Base-by-base conservation (phyloP, 2,797 vertebrate species). In the Eupleurogrammus muticus region DNA sequence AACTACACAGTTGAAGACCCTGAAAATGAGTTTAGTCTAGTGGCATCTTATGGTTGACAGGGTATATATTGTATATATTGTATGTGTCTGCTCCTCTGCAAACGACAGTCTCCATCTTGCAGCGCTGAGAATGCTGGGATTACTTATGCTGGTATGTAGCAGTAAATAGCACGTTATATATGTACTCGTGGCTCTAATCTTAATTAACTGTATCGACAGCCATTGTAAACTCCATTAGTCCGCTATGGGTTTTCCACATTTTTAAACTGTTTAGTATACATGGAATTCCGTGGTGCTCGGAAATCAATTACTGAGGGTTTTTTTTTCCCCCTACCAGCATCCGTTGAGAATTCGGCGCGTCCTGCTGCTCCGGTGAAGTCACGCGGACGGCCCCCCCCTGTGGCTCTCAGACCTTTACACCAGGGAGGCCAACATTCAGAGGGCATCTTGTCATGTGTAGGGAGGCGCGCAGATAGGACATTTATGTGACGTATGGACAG, bases 211-310 rank as follows among this genome's bases (percentile, higher is more conserved):
- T 61, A 79, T 73, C 12, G 14, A 71, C 76, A 64, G 63, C 12
- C 32, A 53, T 74, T 83, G 48, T 63, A 74, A 79, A 80, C 60
- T 55, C 62, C 44, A 72, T 69, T 66, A 73, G 42, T 47, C 16
- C 28, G 34, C 35, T 28, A 60, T 38, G 53, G 49, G 64, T 82
- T 77, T 56, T 56, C 55, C 9, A 0, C 23, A 23, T 66, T 77
- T 79, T 62, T 49, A 59, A 70, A 59, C 66, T 71, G 79, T 69
- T 75, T 59, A 59, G 63, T 75, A 67, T 54, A 73, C 59, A 73
- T 64, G 10, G 51, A 55, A 66, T 80, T 79, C 46, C 9, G 49
- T 57, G 11, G 48, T 2, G 5, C 54, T 46, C 46, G 38, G 47
- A 36, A 79, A 70, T 81, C 63, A 73, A 58, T 69, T 63, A 48